Evolutionary conservation across 1,140 invertebrate species (phyloP).

Genomic region (Caligus rogercresseyi): DNA sequence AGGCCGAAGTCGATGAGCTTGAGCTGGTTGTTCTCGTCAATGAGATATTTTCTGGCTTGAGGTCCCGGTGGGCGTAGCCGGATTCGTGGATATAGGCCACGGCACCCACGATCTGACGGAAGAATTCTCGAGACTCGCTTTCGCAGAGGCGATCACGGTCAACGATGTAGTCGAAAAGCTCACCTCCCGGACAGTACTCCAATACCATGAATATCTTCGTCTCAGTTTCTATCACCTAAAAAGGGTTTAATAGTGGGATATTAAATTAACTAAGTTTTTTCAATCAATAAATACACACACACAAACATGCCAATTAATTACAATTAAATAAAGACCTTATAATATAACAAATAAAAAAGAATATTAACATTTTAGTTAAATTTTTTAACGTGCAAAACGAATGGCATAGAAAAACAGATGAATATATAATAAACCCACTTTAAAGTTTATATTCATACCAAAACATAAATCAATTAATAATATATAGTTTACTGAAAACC

Average conservation of each 20-base stretch:
- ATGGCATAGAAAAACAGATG: no score
- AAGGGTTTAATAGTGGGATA: no score
- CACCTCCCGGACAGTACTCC: conserved; percentile 64
- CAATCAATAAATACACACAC: background rate
- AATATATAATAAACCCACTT: no score
- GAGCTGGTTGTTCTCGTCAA: conserved; percentile 56
- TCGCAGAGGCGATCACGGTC: conserved; percentile 21
- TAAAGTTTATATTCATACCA: no score
- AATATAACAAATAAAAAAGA: no score
- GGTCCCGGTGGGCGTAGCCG: conserved; percentile 59
- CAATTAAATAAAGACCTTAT: background rate
- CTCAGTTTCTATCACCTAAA: conserved; percentile 59
- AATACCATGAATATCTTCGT: conserved; percentile 49
- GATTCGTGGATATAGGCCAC: conserved; percentile 53
- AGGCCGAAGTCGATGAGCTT: conserved; percentile 81
- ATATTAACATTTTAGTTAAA: no score
- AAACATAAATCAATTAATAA: no score
- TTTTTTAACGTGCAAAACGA: no score
- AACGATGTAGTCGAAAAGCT: conserved; percentile 67
- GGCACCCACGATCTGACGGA: conserved; percentile 56
- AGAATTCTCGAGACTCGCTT: conserved; percentile 37
- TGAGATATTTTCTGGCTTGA: conserved; percentile 71
- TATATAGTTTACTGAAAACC: no score
- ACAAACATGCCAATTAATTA: no score
- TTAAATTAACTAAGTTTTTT: background rate